Evolutionary conservation across 2,888 invertebrate species (phyloP).

Genomic region (Chrysodeixis includens): DNA sequence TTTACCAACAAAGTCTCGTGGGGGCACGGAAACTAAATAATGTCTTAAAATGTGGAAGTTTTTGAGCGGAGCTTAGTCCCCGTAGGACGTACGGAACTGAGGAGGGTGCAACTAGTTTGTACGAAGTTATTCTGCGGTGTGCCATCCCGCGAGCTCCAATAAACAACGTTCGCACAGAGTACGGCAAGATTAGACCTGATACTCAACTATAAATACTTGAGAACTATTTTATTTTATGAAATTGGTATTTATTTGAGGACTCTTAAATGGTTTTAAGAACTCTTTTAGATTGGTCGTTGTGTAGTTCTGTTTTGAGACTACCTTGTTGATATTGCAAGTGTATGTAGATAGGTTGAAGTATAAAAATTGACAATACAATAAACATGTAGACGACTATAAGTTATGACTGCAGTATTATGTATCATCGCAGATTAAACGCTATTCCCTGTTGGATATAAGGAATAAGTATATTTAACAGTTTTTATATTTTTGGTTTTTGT

Average conservation of each 20-base stretch:
- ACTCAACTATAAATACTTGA: conserved; percentile 15
- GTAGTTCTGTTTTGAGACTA: no score
- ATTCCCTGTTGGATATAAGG: conserved; percentile 24
- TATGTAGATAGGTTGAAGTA: no score
- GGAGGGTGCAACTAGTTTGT: conserved; percentile 60
- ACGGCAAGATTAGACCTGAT: conserved; percentile 38
- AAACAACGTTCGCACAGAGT: conserved; percentile 58
- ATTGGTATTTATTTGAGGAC: background rate
- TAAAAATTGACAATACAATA: background rate
- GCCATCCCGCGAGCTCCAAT: conserved; percentile 61
- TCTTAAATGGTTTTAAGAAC: no score
- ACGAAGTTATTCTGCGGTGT: conserved; percentile 68
- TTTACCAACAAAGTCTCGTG: conserved; percentile 67
- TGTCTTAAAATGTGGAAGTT: conserved; percentile 84
- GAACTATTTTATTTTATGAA: conserved; percentile 6
- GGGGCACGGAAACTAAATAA: conserved; percentile 74
- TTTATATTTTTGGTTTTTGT: conserved; percentile 17
- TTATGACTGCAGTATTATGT: conserved; percentile 41
- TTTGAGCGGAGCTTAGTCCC: conserved; percentile 68
- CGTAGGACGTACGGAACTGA: conserved; percentile 47
- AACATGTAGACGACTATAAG: conserved; percentile 3
- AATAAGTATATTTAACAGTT: no score
- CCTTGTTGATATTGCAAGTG: no score
- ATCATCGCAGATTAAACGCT: conserved; percentile 11
- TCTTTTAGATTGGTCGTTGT: no score